Conservation (phyloP, 2,113 vertebrate genomes). For the Meles meles region DNA sequence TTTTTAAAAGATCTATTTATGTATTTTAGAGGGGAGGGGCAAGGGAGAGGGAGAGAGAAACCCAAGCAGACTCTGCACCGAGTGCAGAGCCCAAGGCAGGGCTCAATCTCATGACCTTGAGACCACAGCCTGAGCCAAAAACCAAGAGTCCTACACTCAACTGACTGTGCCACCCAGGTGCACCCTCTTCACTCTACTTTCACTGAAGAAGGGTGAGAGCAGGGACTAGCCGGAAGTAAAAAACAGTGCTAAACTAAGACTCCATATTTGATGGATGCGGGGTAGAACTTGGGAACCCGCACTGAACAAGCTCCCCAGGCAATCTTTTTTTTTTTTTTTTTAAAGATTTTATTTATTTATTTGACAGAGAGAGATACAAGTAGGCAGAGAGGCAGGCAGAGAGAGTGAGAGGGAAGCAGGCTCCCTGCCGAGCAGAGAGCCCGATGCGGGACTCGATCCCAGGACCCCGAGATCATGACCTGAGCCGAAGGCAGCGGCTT, state of each 20-base stretch:
- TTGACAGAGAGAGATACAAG: too few relatives aligned
- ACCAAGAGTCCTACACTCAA: background rate
- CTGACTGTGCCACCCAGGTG: background rate
- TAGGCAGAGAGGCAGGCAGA: too few relatives aligned
- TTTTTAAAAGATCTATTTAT: background rate
- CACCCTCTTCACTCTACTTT: background rate
- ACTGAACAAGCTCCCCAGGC: background rate
- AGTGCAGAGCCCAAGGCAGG: background rate
- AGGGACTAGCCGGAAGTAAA: background rate
- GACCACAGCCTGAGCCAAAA: background rate
- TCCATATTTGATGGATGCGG: accelerated
- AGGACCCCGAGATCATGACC: too few relatives aligned
- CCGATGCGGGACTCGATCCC: too few relatives aligned
- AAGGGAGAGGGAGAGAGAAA: background rate
- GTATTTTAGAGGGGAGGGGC: background rate
- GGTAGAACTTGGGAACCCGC: background rate
- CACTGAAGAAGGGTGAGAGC: background rate
- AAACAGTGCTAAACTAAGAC: background rate
- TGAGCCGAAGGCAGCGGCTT: too few relatives aligned
- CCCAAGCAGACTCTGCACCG: background rate
- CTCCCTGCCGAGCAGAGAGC: too few relatives aligned
- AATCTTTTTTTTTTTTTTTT: too few relatives aligned
- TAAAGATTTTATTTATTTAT: too few relatives aligned
- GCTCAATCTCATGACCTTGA: background rate
- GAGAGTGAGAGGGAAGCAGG: too few relatives aligned